These are phyloP conservation scores for Reinhardtius hippoglossoides DNA, from an alignment of 2,113 vertebrate genomes.

Conservation along the genomic window DNA sequence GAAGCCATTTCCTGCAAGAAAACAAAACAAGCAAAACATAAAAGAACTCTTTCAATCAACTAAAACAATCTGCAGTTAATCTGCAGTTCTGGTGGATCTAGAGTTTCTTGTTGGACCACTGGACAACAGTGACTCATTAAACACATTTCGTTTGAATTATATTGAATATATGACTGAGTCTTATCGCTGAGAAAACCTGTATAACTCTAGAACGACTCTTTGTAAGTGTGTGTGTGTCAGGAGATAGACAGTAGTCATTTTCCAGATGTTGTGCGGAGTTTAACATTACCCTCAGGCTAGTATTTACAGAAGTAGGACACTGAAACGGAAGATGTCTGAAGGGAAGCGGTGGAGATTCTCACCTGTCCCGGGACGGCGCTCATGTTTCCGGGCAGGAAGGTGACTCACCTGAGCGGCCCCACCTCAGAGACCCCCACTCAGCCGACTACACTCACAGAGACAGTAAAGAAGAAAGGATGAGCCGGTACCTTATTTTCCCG, in stretches of 20 bases:
- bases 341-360: background rate
- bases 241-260: too few relatives aligned
- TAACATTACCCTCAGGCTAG: background rate
- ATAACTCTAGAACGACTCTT: too few relatives aligned
- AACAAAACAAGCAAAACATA: background rate
- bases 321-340: background rate
- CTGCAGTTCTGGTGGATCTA: too few relatives aligned
- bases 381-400: background rate
- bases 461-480: background rate
- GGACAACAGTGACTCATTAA: too few relatives aligned
- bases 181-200: too few relatives aligned
- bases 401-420: background rate
- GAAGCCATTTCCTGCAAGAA: constrained; percentile 55
- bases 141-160: too few relatives aligned
- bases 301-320: background rate
- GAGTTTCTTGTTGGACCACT: too few relatives aligned
- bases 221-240: too few relatives aligned
- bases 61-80: too few relatives aligned
- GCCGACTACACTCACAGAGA: background rate
- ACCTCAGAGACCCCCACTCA: constrained; percentile 11
- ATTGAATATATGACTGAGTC: background rate
- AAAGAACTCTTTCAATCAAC: background rate
- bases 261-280: background rate
- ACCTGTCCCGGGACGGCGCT: background rate
- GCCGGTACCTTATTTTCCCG: constrained; percentile 4